These are phyloP conservation scores for Ibycter americanus DNA, from an alignment of 2,797 vertebrate genomes.

Conservation along the genomic window DNA sequence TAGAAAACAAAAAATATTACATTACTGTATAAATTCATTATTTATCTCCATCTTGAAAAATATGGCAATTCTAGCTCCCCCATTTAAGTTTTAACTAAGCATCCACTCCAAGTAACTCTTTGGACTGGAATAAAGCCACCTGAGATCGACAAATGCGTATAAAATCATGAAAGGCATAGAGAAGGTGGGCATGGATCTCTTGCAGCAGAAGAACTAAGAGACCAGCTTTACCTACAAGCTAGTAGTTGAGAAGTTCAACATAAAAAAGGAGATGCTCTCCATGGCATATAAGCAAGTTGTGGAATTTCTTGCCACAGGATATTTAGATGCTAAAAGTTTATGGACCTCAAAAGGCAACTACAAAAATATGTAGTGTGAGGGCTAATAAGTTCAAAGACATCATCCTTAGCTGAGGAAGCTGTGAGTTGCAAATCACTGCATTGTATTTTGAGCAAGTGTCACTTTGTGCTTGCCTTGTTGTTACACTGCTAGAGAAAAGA, in stretches of 20 bases:
- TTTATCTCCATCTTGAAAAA: background rate
- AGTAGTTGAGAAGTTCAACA: background rate
- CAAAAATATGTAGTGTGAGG: background rate
- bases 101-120: background rate
- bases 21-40: background rate
- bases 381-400: background rate
- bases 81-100: background rate
- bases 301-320: background rate
- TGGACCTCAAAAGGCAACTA: background rate
- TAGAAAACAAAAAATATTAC: background rate
- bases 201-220: background rate
- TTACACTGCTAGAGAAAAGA: background rate
- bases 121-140: background rate
- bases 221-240: background rate
- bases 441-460: background rate
- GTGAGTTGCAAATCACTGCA: background rate
- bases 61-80: background rate
- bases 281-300: background rate
- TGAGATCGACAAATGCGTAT: background rate
- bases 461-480: background rate
- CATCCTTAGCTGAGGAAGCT: background rate
- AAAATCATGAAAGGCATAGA: background rate
- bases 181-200: background rate
- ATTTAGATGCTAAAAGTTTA: slow-evolving; percentile 24
- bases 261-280: background rate